Conservation (phyloP, 2,888 invertebrate species). For the Cryptus armator region DNA sequence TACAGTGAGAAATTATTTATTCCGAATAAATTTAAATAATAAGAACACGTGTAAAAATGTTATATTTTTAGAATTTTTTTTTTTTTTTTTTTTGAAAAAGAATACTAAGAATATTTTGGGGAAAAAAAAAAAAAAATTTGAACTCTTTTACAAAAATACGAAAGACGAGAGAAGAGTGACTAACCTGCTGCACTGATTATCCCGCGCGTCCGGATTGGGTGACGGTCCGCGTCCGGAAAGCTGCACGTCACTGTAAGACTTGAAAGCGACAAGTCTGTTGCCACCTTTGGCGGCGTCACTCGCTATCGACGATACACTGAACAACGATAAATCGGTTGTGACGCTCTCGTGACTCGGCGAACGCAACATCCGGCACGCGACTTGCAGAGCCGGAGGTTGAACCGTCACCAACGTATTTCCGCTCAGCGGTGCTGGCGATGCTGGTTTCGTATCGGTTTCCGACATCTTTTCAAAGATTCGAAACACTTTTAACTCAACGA, state of each 20-base stretch:
- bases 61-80: no score
- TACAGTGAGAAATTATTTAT: no score
- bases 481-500: constrained; percentile 10
- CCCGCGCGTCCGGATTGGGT: constrained; percentile 89
- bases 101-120: no score
- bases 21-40: no score
- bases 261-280: constrained; percentile 86
- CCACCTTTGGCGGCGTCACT: constrained; percentile 86
- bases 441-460: constrained; percentile 77
- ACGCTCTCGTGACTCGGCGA: constrained; percentile 95
- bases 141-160: not conserved
- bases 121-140: not conserved
- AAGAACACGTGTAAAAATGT: no score
- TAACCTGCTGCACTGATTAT: constrained; percentile 81
- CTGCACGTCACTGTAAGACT: constrained; percentile 86
- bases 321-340: constrained; percentile 92
- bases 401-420: constrained; percentile 73
- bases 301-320: constrained; percentile 91
- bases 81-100: no score
- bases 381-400: constrained; percentile 86
- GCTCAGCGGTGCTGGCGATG: constrained; percentile 75
- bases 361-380: constrained; percentile 89
- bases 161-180: constrained; percentile 38
- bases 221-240: constrained; percentile 88
- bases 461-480: constrained; percentile 73